These are phyloP conservation scores for Phaedon cochleariae DNA, from an alignment of 2,888 invertebrate genomes.

Conservation along the genomic window DNA sequence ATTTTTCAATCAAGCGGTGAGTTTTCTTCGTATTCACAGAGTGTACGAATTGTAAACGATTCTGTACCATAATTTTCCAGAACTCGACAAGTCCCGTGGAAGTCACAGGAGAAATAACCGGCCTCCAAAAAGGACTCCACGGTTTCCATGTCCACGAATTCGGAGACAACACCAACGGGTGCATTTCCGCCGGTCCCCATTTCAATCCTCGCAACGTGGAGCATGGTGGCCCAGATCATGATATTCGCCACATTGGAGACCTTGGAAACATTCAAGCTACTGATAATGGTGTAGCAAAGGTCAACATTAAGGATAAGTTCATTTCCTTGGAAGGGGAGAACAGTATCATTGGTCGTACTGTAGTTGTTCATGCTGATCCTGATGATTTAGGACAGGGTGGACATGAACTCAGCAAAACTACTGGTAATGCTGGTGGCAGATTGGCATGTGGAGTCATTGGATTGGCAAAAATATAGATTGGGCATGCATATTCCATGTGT, in stretches of 20 bases:
- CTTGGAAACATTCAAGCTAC: conserved; percentile 75
- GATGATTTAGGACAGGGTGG: conserved; percentile 95
- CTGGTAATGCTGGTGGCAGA: conserved; percentile 94
- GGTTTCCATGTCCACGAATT: conserved; percentile 97
- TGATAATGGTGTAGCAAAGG: conserved; percentile 71
- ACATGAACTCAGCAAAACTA: conserved; percentile 90
- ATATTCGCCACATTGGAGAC: conserved; percentile 87
- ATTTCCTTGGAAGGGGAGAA: conserved; percentile 76
- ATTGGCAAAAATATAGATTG: conserved; percentile 63
- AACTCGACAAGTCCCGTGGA: conserved; percentile 71
- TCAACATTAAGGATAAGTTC: conserved; percentile 69
- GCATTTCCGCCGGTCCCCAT: conserved; percentile 94
- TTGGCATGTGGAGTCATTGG: conserved; percentile 91
- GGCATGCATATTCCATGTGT: neutral
- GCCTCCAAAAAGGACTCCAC: conserved; percentile 80
- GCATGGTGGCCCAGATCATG: conserved; percentile 83
- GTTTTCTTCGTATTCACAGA: neutral
- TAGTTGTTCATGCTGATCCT: conserved; percentile 91
- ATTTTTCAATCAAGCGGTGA: conserved; percentile 79
- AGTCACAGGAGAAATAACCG: conserved; percentile 83
- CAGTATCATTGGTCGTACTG: conserved; percentile 84
- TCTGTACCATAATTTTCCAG: no score
- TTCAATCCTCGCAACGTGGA: conserved; percentile 85
- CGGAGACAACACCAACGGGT: conserved; percentile 95
- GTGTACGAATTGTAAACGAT: no score